phyloP scores from a whole-genome alignment of 2,113 vertebrate species.

The Siniperca chuatsi region DNA sequence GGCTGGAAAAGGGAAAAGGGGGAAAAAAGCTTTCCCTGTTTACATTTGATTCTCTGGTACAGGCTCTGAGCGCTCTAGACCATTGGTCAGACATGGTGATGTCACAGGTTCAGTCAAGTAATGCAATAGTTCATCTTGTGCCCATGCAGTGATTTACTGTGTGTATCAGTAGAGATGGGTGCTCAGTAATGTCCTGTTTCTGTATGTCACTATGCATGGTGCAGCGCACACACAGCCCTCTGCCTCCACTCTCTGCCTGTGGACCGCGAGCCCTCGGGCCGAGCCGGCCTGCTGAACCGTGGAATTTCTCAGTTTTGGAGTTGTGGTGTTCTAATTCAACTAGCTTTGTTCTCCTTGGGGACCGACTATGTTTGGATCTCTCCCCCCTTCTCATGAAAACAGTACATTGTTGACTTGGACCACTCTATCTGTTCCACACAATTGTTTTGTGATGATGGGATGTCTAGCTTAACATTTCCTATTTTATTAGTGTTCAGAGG shows the following conservation, averaged over 20 bases:
- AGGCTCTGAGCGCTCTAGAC: constrained; percentile 60
- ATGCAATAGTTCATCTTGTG: constrained; percentile 58
- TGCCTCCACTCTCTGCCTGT: constrained; percentile 44
- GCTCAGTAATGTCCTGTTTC: constrained; percentile 46
- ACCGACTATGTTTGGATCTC: constrained; percentile 59
- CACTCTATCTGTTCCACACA: constrained; percentile 66
- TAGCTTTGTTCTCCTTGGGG: constrained; percentile 69
- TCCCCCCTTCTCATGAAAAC: constrained; percentile 39
- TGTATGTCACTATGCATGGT: constrained; percentile 41
- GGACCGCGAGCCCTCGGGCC: constrained; percentile 70
- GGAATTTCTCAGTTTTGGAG: constrained; percentile 76
- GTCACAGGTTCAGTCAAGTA: constrained; percentile 76
- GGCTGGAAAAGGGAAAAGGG: constrained; percentile 40
- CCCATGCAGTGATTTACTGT: constrained; percentile 50
- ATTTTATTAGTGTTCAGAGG: constrained; percentile 80
- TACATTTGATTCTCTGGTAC: constrained; percentile 60
- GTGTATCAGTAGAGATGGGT: constrained; percentile 49
- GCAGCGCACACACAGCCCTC: constrained; percentile 45
- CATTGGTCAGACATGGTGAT: constrained; percentile 79
- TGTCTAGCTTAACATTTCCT: constrained; percentile 80
- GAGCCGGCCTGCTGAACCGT: constrained; percentile 68
- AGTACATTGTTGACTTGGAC: constrained; percentile 64
- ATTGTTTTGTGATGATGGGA: constrained; percentile 79
- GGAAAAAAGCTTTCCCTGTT: constrained; percentile 62
- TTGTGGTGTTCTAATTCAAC: constrained; percentile 71